Percentiles rank a stretch among this genome's conserved stretches.
Conservation (phyloP, 2,888 invertebrate species). For the Campoplex nolae region DNA sequence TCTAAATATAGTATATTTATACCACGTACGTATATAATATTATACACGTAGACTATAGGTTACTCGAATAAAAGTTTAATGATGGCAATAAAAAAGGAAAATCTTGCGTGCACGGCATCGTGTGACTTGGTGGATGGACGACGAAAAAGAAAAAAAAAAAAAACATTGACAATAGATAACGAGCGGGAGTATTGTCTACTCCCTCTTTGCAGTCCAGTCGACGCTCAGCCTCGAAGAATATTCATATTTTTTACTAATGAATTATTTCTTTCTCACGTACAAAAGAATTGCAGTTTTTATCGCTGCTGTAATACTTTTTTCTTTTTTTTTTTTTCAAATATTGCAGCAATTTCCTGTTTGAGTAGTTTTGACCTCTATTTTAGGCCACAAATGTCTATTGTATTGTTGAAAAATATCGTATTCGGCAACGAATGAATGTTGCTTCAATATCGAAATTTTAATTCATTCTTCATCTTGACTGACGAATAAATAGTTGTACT, state of each 20-base stretch:
- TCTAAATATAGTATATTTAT: constrained; percentile 1
- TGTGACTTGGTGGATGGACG: constrained; percentile 63
- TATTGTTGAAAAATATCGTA: too few species aligned
- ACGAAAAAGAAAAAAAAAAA: constrained; percentile 54
- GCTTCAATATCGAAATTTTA: too few species aligned
- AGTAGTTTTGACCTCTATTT: background rate
- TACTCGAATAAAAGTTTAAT: constrained; percentile 68
- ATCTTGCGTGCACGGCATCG: constrained; percentile 66
- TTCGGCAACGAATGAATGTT: too few species aligned
- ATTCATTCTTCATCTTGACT: background rate
- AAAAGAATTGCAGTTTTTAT: constrained; percentile 18
- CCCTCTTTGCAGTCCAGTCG: constrained; percentile 25
- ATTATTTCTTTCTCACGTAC: constrained; percentile 24
- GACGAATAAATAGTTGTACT: background rate
- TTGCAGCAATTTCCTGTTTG: background rate
- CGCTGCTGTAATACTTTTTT: background rate
- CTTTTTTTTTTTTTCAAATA: background rate
- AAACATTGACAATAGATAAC: constrained; percentile 60
- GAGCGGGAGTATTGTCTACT: constrained; percentile 51
- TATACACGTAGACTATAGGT: constrained; percentile 41
- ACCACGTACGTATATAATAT: constrained; percentile 27
- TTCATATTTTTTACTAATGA: constrained; percentile 56
- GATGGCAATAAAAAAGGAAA: constrained; percentile 66
- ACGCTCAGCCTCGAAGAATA: constrained; percentile 38
- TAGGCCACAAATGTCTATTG: background rate